Percentiles rank a stretch among this genome's conserved stretches.
phyloP scores from a whole-genome alignment of 2,113 vertebrate genomes.

The Notarius lentiginosus region DNA sequence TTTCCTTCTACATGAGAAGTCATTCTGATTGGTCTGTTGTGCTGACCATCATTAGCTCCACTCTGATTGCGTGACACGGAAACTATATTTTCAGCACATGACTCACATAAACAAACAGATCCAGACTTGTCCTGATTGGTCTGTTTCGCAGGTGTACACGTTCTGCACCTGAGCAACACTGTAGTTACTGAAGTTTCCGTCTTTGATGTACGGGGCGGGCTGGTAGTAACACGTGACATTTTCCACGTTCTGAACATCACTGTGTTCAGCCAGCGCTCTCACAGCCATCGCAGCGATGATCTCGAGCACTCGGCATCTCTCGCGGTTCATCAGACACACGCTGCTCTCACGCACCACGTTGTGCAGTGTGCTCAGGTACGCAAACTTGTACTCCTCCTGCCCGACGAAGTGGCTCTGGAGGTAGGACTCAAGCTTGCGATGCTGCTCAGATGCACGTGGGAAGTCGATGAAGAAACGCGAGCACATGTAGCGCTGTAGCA shows the following conservation, averaged over 20 bases:
- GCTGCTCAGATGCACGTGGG: conserved; percentile 89
- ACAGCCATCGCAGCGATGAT: conserved; percentile 94
- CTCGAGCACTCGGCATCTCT: conserved; percentile 91
- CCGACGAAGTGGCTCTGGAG: conserved; percentile 98
- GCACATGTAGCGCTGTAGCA: conserved; percentile 98
- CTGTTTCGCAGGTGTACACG: conserved; percentile 80
- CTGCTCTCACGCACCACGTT: conserved; percentile 96
- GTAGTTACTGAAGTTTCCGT: conserved; percentile 98
- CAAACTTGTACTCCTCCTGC: conserved; percentile 95
- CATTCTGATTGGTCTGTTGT: neutral
- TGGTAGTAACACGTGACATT: conserved; percentile 99
- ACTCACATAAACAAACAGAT: conserved; percentile 14
- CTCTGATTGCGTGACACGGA: neutral
- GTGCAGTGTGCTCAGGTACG: conserved; percentile 94
- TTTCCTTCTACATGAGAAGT: neutral
- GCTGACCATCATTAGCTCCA: neutral
- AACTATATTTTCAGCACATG: neutral
- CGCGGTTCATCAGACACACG: conserved; percentile 97
- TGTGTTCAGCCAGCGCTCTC: conserved; percentile 91
- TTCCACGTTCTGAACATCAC: conserved; percentile 91
- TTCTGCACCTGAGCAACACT: conserved; percentile 95
- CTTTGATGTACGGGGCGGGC: conserved; percentile 92
- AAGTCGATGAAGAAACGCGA: conserved; percentile 99
- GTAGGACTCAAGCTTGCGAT: conserved; percentile 95
- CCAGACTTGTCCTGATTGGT: conserved; percentile 22